phyloP scores from a whole-genome alignment of 2,113 vertebrate genomes.

The Xenopus laevis region DNA sequence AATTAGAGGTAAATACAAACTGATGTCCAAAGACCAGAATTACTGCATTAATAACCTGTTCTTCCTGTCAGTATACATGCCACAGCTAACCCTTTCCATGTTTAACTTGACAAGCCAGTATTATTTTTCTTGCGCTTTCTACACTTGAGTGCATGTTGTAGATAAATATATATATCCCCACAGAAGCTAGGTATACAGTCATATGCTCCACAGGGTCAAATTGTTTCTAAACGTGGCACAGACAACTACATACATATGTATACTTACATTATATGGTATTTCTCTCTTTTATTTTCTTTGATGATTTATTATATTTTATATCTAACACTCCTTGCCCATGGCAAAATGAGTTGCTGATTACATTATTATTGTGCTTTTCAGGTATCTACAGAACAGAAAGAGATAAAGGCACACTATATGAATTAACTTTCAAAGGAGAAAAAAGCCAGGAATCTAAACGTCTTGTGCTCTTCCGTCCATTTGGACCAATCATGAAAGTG shows the following conservation, averaged over 20 bases:
- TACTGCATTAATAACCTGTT: too few relatives aligned
- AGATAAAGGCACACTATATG: constrained; percentile 92
- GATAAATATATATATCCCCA: too few relatives aligned
- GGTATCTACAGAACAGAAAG: constrained; percentile 91
- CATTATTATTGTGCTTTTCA: constrained; percentile 48
- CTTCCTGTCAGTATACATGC: too few relatives aligned
- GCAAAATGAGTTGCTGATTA: neutral
- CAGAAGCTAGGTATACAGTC: too few relatives aligned
- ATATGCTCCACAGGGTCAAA: too few relatives aligned
- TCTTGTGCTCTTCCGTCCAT: constrained; percentile 87
- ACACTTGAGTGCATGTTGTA: too few relatives aligned
- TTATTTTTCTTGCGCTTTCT: too few relatives aligned
- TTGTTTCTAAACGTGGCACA: too few relatives aligned
- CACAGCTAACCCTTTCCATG: too few relatives aligned
- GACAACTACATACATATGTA: neutral
- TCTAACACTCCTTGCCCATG: neutral
- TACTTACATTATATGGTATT: neutral
- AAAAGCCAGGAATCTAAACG: constrained; percentile 75
- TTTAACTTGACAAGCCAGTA: too few relatives aligned
- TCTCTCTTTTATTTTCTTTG: neutral
- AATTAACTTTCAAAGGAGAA: constrained; percentile 87
- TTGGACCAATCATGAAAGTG: constrained; percentile 90
- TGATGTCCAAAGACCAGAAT: too few relatives aligned
- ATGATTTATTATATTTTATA: neutral
- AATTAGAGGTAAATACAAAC: too few relatives aligned